Evolutionary conservation across 2,797 vertebrate species (phyloP).

Genomic region (Amblyraja radiata): DNA sequence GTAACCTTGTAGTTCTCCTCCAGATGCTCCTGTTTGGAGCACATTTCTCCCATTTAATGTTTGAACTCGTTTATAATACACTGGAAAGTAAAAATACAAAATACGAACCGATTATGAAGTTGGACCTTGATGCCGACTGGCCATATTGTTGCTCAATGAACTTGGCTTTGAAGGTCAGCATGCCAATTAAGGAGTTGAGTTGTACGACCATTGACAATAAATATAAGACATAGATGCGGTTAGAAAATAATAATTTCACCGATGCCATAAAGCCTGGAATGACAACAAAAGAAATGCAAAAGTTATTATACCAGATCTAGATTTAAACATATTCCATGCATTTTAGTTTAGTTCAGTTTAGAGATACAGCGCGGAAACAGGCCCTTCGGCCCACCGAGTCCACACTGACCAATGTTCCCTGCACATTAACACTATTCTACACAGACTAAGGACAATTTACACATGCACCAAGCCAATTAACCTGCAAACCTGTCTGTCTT

Average conservation of each 20-base stretch:
- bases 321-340: background rate
- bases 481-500: too few relatives aligned
- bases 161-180: conserved; percentile 94
- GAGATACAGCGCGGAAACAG: too few relatives aligned
- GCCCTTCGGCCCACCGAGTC: too few relatives aligned
- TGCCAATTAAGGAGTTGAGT: conserved; percentile 88
- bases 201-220: conserved; percentile 82
- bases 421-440: too few relatives aligned
- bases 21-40: too few relatives aligned
- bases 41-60: too few relatives aligned
- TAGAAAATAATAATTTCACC: conserved; percentile 75
- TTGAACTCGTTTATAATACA: too few relatives aligned
- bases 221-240: conserved; percentile 77
- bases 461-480: too few relatives aligned
- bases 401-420: too few relatives aligned
- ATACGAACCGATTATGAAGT: conserved; percentile 83
- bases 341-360: background rate
- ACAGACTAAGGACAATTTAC: too few relatives aligned
- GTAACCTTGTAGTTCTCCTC: too few relatives aligned
- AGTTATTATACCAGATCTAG: background rate
- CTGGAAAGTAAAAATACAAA: conserved; percentile 39
- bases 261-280: conserved; percentile 79
- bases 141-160: conserved; percentile 93
- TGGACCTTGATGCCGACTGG: conserved; percentile 79
- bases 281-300: conserved; percentile 43